Evolutionary conservation across 2,113 vertebrate species (phyloP).

Genomic region (Ibidorhyncha struthersii): DNA sequence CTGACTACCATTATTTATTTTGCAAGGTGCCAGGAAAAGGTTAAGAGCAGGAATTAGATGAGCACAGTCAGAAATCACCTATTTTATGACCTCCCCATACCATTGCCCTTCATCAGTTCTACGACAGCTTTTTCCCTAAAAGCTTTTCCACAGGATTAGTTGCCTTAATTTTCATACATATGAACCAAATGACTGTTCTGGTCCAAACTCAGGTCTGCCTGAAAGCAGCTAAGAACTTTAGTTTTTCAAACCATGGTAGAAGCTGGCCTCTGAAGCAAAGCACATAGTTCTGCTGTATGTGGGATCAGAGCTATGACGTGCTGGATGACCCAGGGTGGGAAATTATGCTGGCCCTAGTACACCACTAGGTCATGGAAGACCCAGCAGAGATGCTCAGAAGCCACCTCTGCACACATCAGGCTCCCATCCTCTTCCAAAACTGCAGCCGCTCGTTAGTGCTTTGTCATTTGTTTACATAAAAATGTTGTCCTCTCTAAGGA

Average conservation of each 20-base stretch:
- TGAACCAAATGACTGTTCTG: background rate
- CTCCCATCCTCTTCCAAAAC: background rate
- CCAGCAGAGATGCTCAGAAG: background rate
- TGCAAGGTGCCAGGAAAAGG: background rate
- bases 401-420: background rate
- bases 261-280: background rate
- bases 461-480: constrained; percentile 28
- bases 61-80: background rate
- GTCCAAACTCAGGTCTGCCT: background rate
- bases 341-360: background rate
- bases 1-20: background rate
- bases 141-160: background rate
- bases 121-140: background rate
- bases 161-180: background rate
- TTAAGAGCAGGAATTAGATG: background rate
- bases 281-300: background rate
- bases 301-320: background rate
- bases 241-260: background rate
- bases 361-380: background rate
- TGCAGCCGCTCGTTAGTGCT: background rate
- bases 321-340: background rate
- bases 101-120: background rate
- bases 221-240: background rate
- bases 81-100: background rate
- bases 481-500: background rate